Conservation (phyloP, 2,797 vertebrate species). For the Coilia nasus region DNA sequence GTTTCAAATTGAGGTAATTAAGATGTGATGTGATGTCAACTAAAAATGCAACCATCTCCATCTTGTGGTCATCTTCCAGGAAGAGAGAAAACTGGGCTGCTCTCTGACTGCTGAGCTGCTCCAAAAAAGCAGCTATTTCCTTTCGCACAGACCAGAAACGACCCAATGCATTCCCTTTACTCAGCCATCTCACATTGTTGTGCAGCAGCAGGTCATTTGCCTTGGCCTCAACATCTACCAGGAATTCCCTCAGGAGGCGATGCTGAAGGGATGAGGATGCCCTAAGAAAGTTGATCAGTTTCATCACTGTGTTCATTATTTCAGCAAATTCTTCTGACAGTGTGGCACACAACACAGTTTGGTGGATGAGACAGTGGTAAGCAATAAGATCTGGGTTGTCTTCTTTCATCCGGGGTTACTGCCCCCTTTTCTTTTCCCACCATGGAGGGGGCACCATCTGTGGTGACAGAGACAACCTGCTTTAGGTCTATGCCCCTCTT, state of each 20-base stretch:
- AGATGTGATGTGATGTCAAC: slow-evolving; percentile 34
- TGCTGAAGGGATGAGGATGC: slow-evolving; percentile 37
- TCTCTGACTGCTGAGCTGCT: slow-evolving; percentile 32
- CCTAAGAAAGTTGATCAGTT: slow-evolving; percentile 31
- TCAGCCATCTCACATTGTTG: slow-evolving; percentile 28
- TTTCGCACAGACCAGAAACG: slow-evolving; percentile 28
- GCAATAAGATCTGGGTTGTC: slow-evolving; percentile 22
- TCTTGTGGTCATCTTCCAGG: slow-evolving; percentile 35
- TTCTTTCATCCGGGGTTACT: neutral
- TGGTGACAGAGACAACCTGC: neutral
- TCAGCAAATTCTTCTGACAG: slow-evolving; percentile 39
- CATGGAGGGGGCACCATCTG: slow-evolving; percentile 20
- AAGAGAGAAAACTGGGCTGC: slow-evolving; percentile 25
- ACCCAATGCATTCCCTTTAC: slow-evolving; percentile 26
- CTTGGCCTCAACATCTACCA: slow-evolving; percentile 29
- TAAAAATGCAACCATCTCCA: slow-evolving; percentile 35
- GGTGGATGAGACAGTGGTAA: slow-evolving; percentile 39
- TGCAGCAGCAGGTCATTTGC: slow-evolving; percentile 35
- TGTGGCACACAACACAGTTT: slow-evolving; percentile 31
- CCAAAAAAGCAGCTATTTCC: slow-evolving; percentile 30
- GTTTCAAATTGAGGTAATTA: slow-evolving; percentile 34
- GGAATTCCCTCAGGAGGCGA: slow-evolving; percentile 30
- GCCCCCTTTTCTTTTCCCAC: neutral
- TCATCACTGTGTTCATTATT: slow-evolving; percentile 39
- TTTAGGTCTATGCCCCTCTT: neutral